Conservation (phyloP, 2,888 invertebrate species). For the Salpingus planirostris region DNA sequence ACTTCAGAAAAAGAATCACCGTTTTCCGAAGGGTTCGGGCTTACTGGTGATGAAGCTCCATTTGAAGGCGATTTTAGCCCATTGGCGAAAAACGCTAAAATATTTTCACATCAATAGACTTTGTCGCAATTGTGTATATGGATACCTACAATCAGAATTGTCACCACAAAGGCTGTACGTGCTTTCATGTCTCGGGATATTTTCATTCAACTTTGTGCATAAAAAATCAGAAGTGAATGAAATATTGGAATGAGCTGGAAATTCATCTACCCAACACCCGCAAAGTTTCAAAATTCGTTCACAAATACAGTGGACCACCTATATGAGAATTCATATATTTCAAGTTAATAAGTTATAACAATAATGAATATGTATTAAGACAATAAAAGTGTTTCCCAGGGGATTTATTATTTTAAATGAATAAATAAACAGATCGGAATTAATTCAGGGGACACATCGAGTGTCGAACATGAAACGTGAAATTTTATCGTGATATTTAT, state of each 20-base stretch:
- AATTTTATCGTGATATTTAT: too few species aligned
- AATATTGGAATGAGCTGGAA: constrained; percentile 44
- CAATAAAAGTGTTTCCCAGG: too few species aligned
- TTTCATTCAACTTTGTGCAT: constrained; percentile 27
- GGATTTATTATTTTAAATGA: too few species aligned
- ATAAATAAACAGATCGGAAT: too few species aligned
- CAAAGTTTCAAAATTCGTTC: constrained; percentile 66
- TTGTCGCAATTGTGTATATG: too few species aligned
- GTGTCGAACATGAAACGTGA: too few species aligned
- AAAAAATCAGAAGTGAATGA: constrained; percentile 54
- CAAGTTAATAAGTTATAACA: neutral
- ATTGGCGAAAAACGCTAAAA: constrained; percentile 21
- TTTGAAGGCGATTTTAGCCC: constrained; percentile 24
- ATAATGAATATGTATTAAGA: too few species aligned
- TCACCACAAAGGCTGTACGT: constrained; percentile 31
- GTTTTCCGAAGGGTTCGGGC: constrained; percentile 33
- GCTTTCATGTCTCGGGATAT: constrained; percentile 31
- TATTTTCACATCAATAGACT: constrained; percentile 4
- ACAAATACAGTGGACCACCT: constrained; percentile 71
- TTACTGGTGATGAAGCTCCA: constrained; percentile 26
- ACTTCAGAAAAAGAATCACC: constrained; percentile 30
- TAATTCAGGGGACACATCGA: too few species aligned
- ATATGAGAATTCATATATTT: constrained; percentile 21
- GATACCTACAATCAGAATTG: constrained; percentile 33
- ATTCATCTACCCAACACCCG: constrained; percentile 53